Conservation (phyloP, 2,113 vertebrate genomes). For the Xyliphius kryptos region DNA sequence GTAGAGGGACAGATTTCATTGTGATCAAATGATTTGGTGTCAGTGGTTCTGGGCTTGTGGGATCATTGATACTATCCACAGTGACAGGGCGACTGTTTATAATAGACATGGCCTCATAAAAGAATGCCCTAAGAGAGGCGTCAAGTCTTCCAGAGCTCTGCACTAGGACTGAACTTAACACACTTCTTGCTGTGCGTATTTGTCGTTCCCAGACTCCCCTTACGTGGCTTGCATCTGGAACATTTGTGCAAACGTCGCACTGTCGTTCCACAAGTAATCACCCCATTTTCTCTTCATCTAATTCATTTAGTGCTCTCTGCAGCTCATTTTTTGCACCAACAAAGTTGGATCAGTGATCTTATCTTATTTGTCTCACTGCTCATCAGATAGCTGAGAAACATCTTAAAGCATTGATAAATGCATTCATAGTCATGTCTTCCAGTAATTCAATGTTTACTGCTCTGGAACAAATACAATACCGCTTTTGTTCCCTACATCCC, state of each 20-base stretch:
- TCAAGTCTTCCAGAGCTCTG: conserved; percentile 15
- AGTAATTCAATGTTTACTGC: conserved; percentile 34
- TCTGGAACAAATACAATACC: conserved; percentile 23
- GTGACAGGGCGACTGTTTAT: conserved; percentile 30
- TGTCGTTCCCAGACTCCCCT: conserved; percentile 35
- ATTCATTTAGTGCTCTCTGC: conserved; percentile 13
- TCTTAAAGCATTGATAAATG: conserved; percentile 32
- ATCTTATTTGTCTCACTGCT: conserved; percentile 32
- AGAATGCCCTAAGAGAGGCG: neutral
- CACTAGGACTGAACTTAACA: conserved; percentile 4
- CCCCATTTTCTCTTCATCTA: conserved; percentile 12
- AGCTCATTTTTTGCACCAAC: conserved; percentile 34
- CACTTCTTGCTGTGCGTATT: conserved; percentile 26
- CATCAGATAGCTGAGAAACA: conserved; percentile 34
- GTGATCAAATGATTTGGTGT: too few species aligned
- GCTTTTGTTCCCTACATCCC: conserved; percentile 10
- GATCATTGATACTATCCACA: too few species aligned
- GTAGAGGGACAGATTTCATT: too few species aligned
- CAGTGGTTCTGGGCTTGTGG: too few species aligned
- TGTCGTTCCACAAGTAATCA: conserved; percentile 21
- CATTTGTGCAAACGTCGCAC: conserved; percentile 32
- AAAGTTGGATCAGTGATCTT: conserved; percentile 25
- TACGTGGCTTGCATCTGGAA: conserved; percentile 17
- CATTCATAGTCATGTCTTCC: conserved; percentile 29
- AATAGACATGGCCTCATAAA: conserved; percentile 25